Percentiles rank a stretch among this genome's conserved stretches.
Evolutionary conservation across 2,113 vertebrate species (phyloP).

Genomic region (Malurus melanocephalus): DNA sequence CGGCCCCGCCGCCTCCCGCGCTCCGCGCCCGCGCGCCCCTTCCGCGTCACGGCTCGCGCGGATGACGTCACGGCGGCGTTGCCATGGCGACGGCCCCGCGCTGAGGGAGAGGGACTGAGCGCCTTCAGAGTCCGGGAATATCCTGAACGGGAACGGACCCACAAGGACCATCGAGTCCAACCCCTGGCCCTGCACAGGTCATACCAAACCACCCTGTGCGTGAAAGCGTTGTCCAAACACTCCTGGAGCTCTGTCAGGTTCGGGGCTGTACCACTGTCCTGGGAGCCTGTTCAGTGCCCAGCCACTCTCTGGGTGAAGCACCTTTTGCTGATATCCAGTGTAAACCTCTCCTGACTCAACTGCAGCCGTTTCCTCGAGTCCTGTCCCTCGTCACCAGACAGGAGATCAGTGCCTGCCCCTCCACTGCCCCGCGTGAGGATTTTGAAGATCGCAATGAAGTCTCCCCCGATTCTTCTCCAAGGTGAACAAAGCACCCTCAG

Average conservation of each 20-base stretch:
- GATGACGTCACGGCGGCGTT: not conserved
- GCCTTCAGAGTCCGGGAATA: rapidly evolving
- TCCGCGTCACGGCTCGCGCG: rapidly evolving
- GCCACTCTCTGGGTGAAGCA: not conserved
- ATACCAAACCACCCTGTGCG: not conserved
- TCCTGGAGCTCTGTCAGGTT: not conserved
- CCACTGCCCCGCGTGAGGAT: not conserved
- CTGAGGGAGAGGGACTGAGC: not conserved
- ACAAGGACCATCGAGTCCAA: rapidly evolving
- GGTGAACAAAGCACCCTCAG: not conserved
- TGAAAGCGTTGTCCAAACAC: not conserved
- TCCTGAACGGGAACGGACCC: not conserved
- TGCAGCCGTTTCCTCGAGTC: not conserved
- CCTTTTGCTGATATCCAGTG: too few species aligned
- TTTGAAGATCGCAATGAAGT: not conserved
- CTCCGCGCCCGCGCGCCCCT: not conserved
- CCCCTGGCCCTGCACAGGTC: not conserved
- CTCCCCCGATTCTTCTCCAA: not conserved
- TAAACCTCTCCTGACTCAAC: not conserved
- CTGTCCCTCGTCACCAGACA: not conserved
- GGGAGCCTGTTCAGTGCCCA: not conserved
- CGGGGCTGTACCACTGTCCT: not conserved
- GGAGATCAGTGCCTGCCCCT: too few species aligned
- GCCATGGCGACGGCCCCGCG: not conserved
- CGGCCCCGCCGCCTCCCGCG: not conserved